Percentiles rank a stretch among this genome's conserved stretches.
phyloP scores from a whole-genome alignment of 2,888 invertebrate species.

The Argyra leucocephala region DNA sequence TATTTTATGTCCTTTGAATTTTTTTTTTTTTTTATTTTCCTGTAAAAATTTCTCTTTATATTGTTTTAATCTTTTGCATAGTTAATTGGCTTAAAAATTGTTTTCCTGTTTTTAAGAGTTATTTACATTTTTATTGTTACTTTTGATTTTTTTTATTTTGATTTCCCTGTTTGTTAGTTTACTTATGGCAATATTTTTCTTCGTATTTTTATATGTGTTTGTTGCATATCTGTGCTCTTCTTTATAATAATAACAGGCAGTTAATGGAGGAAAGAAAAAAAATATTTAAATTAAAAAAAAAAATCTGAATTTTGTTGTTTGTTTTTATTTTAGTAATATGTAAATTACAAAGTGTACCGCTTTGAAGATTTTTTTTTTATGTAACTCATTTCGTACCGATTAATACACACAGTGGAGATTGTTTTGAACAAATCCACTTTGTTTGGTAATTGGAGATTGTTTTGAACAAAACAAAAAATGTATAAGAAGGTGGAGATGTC shows the following conservation, averaged over 20 bases:
- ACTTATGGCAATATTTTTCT: not conserved
- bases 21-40: not conserved
- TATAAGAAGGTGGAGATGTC: too few species aligned
- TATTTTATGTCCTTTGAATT: not conserved
- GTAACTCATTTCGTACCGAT: too few species aligned
- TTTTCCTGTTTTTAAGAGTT: conserved; percentile 5
- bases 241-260: not conserved
- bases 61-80: conserved; percentile 7
- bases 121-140: not conserved
- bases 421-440: too few species aligned
- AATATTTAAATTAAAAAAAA: not conserved
- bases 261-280: not conserved
- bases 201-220: not conserved
- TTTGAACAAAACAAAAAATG: too few species aligned
- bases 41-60: not conserved
- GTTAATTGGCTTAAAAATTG: conserved; percentile 10
- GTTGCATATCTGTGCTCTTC: not conserved
- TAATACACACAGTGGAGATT: too few species aligned
- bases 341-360: too few species aligned
- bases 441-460: too few species aligned
- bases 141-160: not conserved
- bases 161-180: not conserved
- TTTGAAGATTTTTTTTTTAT: too few species aligned
- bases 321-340: too few species aligned
- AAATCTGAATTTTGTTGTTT: too few species aligned